Base-by-base conservation (phyloP, 2,113 vertebrate species). In the Chamaea fasciata region DNA sequence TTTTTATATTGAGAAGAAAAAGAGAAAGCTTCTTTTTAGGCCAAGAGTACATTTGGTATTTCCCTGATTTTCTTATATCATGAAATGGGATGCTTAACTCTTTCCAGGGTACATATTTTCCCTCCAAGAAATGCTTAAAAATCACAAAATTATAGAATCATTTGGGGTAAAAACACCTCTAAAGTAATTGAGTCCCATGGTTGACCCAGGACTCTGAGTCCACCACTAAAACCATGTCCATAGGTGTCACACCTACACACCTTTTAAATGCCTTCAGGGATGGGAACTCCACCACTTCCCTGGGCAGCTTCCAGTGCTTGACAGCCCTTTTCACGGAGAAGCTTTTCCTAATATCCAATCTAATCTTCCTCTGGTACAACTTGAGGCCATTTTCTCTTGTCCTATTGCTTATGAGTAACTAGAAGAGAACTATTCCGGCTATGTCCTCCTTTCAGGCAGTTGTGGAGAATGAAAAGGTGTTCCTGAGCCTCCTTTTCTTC, bases 221-320 rank as follows among this genome's bases (percentile, higher is more conserved):
- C 41, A 11, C 9, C 1, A 1, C 41, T 55, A n/a, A 56, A 79
- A 9, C 17, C 17, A 4, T 15, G 30, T n/a, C 27, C 1, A 0
- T 21, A 49, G 71, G 17, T 56, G 35, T 23, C 65, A 64, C 17
- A 26, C 9, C 11, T n/a, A 12, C 26, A 31, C 10, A 20, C 9
- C 14, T 41, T 49, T 56, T 31, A 64, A 87, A 56, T 56, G 24
- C 41, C 24, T 50, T n/a, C 42, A 39, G 39, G 15, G 19, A n/a
- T 53, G n/a, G 28, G 15, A 4, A n/a, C 33, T 46, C 23, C 6
- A 10, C 33, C 39, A 13, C 27, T 77, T 27, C 23, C 21, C 46
- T 52, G 39, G 37, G 12, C 55, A 46, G 39, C 18, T 53, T 53
- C 19, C 28, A 46, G 28, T 1, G 3, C 47, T 78, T 62, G n/a